Conservation (phyloP, 2,888 invertebrate species). For the Oeneis ivallda region DNA sequence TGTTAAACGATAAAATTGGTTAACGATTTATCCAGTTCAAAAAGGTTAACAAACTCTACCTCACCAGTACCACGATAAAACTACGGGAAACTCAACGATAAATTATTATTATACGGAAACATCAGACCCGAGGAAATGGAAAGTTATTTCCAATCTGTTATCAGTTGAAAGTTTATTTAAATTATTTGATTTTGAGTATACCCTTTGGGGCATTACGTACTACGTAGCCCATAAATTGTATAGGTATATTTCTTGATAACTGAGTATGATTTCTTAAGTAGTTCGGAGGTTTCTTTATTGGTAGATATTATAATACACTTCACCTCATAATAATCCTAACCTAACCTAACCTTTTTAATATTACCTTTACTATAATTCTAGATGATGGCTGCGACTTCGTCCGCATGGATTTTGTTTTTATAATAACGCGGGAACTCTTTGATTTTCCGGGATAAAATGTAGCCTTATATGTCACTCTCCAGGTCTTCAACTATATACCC, state of each 20-base stretch:
- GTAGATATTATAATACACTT: too few species aligned
- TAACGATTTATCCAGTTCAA: slow-evolving; percentile 18
- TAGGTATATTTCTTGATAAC: too few species aligned
- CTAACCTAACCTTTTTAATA: too few species aligned
- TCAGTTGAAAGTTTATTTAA: slow-evolving; percentile 15
- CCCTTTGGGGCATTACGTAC: neutral
- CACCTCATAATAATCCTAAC: too few species aligned
- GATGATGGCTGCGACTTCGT: neutral
- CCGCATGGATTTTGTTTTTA: too few species aligned
- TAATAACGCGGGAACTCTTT: too few species aligned
- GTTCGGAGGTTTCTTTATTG: neutral
- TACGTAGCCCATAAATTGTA: neutral
- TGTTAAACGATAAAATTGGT: slow-evolving; percentile 2
- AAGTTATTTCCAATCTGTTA: slow-evolving; percentile 22
- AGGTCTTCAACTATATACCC: too few species aligned
- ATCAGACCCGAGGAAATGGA: slow-evolving; percentile 21
- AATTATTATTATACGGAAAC: slow-evolving; percentile 10
- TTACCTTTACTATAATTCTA: too few species aligned
- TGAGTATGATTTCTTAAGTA: too few species aligned
- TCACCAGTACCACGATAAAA: neutral
- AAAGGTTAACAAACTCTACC: slow-evolving; percentile 18
- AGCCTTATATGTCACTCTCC: too few species aligned
- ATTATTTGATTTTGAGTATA: slow-evolving; percentile 3
- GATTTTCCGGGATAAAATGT: too few species aligned
- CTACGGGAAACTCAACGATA: slow-evolving; percentile 21